Conservation (phyloP, 1,140 invertebrate species). For the Neuroterus valhalla region DNA sequence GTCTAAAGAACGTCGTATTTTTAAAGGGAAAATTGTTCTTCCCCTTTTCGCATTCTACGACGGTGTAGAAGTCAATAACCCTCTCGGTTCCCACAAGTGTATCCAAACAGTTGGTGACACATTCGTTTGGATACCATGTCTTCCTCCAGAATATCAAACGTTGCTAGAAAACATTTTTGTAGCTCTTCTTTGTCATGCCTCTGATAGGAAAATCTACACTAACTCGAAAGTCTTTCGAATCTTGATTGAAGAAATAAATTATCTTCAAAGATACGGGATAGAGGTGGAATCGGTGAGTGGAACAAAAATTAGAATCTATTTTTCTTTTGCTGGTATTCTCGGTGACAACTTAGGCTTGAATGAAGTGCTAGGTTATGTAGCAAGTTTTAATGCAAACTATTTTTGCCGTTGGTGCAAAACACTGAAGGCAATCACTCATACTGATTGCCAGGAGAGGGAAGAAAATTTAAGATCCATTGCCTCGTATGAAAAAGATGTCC, state of each 20-base stretch:
- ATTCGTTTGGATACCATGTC: slow-evolving; percentile 44
- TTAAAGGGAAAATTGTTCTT: slow-evolving; percentile 38
- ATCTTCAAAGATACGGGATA: slow-evolving; percentile 34
- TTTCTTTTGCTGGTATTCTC: slow-evolving; percentile 32
- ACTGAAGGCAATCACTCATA: not conserved
- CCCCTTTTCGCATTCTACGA: slow-evolving; percentile 50
- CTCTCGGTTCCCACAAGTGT: slow-evolving; percentile 48
- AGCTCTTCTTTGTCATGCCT: slow-evolving; percentile 44
- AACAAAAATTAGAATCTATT: slow-evolving; percentile 21
- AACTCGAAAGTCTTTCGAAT: slow-evolving; percentile 38
- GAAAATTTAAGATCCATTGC: slow-evolving; percentile 1
- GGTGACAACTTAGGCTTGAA: slow-evolving; percentile 43
- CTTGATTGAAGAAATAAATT: slow-evolving; percentile 37
- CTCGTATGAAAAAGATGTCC: not conserved
- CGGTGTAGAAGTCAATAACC: slow-evolving; percentile 55
- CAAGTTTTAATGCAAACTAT: slow-evolving; percentile 18
- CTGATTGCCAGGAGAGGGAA: not conserved
- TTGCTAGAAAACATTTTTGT: slow-evolving; percentile 50
- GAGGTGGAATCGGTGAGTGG: not conserved
- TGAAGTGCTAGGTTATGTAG: slow-evolving; percentile 1
- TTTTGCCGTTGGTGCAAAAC: slow-evolving; percentile 35
- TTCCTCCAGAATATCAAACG: slow-evolving; percentile 46
- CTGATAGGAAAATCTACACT: slow-evolving; percentile 45
- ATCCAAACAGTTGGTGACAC: slow-evolving; percentile 51
- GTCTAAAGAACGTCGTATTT: slow-evolving; percentile 27